Evolutionary conservation across 2,888 invertebrate genomes (phyloP), one percentile per base, ranked within the genome.

Genomic region (Agrotis exclamationis): DNA sequence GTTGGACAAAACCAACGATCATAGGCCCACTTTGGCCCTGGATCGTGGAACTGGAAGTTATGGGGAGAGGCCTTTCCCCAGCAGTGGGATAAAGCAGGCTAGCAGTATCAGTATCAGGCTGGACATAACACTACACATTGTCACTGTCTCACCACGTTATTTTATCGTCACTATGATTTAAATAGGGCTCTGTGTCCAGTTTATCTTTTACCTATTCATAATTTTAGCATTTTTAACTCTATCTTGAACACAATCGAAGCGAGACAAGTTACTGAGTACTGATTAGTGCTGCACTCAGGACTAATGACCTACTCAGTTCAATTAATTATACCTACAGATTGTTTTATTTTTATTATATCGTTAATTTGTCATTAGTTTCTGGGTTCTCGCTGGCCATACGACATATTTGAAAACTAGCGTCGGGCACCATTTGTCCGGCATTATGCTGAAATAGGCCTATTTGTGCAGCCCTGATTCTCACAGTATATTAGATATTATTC

Each of bases 71-170:
- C 33, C 7, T 7, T 7, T 33, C 7, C 33, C 33, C 33, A 33
- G 6, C 7, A 33, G 33, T 33, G 33, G 33, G 33, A 33, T 33
- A 7, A 33, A 33, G 33, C 33, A 33, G 7, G 33, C 7, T 33
- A 33, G 33, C 7, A 33, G 33, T 33, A 33, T 33, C 33, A 33
- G 33, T 33, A 33, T 33, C 6, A 33, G 22, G 57, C 90, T 90
- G 74, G 33, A 63, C 14, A 56, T 11, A 63, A 14, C 48, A 79
- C 39, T 18, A 56, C n/a, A 58, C 16, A 70, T 51, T 11, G 7
- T 45, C 18, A 51, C 24, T 22, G 9, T 33, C 3, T 54, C 13
- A 53, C 14, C 24, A 22, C 20, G 18, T 16, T 18, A 58, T 48
- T 24, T 3, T 24, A 51, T 47, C 24, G 20, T 7, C 13, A 50